Conservation (phyloP, 2,888 invertebrate genomes). For the Adineta ricciae region DNA sequence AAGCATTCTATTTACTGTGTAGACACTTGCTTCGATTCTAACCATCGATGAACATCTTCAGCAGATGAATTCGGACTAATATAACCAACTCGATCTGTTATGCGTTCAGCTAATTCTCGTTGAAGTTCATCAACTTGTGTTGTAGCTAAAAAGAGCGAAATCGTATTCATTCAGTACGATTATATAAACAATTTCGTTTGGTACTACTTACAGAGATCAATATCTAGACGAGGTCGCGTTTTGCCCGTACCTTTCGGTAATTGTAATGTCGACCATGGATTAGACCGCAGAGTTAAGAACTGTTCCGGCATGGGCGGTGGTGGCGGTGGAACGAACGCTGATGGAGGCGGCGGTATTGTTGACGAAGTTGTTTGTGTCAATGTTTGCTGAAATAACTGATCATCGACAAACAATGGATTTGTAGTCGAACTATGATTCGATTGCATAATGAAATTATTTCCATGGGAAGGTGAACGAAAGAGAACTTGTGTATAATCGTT, state of each 20-base stretch:
- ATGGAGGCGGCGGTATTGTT: not conserved
- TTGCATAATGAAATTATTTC: conserved; percentile 18
- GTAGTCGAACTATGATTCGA: not conserved
- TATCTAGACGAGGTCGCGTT: not conserved
- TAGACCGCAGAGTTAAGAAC: not conserved
- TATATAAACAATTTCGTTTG: too few species aligned
- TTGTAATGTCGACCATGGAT: not conserved
- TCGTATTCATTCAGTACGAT: too few species aligned
- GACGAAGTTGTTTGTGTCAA: not conserved
- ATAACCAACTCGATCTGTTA: not conserved
- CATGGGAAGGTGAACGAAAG: not conserved
- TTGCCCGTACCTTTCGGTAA: not conserved
- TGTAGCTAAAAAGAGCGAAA: too few species aligned
- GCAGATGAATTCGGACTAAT: not conserved
- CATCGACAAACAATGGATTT: not conserved
- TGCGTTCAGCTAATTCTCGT: not conserved
- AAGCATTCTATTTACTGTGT: not conserved
- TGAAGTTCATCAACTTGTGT: not conserved
- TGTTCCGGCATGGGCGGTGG: not conserved
- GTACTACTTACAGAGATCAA: not conserved
- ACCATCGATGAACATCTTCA: not conserved
- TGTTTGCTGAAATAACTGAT: not conserved
- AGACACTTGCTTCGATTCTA: not conserved
- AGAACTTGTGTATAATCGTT: not conserved
- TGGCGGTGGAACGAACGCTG: not conserved